phyloP scores from a whole-genome alignment of 2,797 vertebrate species.

The Sebastes hubbsi region DNA sequence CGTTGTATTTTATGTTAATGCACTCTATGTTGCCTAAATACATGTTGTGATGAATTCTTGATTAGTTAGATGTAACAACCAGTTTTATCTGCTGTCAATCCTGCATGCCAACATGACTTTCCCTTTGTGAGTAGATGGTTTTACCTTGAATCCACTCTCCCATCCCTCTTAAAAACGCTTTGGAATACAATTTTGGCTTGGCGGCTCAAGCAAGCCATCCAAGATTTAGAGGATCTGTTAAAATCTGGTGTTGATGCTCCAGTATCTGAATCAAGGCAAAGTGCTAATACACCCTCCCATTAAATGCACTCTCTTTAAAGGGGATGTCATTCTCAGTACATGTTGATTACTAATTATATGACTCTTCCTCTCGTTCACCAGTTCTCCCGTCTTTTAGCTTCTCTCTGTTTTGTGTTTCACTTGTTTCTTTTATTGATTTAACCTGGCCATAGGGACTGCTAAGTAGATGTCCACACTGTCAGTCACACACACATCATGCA shows the following conservation, averaged over 20 bases:
- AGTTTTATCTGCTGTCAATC: background rate
- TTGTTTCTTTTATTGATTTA: slow-evolving; percentile 40
- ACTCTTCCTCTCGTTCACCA: slow-evolving; percentile 10
- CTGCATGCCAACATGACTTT: background rate
- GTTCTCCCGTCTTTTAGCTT: background rate
- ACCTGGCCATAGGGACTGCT: slow-evolving; percentile 23
- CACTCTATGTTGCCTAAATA: background rate
- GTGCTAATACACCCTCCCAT: slow-evolving; percentile 34
- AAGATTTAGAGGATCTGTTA: slow-evolving; percentile 4
- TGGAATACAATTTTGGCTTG: background rate
- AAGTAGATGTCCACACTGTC: slow-evolving; percentile 32
- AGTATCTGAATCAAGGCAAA: slow-evolving; percentile 40
- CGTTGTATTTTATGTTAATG: background rate
- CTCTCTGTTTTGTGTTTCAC: slow-evolving; percentile 18
- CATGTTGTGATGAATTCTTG: background rate
- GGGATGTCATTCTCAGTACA: slow-evolving; percentile 39
- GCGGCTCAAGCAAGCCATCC: background rate
- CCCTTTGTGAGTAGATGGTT: background rate
- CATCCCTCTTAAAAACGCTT: background rate
- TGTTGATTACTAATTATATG: slow-evolving; percentile 16
- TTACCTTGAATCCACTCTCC: background rate
- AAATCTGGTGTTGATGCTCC: slow-evolving; percentile 9
- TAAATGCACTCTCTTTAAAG: slow-evolving; percentile 33
- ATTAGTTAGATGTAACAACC: background rate
- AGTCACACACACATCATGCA: slow-evolving; percentile 5